phyloP scores from a whole-genome alignment of 2,888 invertebrate genomes.

The Agonum fuliginosum region DNA sequence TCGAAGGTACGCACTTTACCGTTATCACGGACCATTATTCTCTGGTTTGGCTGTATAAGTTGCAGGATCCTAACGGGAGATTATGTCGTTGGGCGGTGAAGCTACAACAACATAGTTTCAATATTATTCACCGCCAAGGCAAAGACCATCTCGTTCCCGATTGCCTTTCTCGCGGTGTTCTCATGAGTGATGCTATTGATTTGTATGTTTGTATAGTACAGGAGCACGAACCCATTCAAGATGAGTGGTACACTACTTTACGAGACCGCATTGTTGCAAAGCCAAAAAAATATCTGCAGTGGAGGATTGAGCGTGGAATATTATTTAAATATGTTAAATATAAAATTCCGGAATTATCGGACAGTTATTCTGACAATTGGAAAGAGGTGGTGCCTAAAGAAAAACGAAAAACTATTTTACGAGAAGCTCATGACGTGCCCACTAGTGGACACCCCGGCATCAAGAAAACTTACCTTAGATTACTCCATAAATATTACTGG shows the following conservation, averaged over 20 bases:
- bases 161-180: background rate
- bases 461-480: slow-evolving; percentile 61
- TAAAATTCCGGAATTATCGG: background rate
- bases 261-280: background rate
- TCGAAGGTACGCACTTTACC: background rate
- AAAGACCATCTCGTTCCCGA: background rate
- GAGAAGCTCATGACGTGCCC: slow-evolving; percentile 61
- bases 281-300: background rate
- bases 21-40: background rate
- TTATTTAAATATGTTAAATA: background rate
- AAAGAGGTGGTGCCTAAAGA: background rate
- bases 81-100: background rate
- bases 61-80: too few relatives aligned
- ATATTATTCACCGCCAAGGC: background rate
- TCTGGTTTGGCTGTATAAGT: background rate
- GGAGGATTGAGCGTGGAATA: background rate
- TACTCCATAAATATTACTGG: slow-evolving; percentile 53
- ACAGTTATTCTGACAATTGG: background rate
- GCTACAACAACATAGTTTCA: background rate
- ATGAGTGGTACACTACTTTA: background rate
- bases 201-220: background rate
- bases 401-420: background rate
- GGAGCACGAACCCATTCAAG: background rate
- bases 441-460: slow-evolving; percentile 63
- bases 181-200: background rate